Evolutionary conservation across 2,797 vertebrate genomes (phyloP), one percentile per base, ranked within the genome.

Genomic region (Anolis apletophallus): DNA sequence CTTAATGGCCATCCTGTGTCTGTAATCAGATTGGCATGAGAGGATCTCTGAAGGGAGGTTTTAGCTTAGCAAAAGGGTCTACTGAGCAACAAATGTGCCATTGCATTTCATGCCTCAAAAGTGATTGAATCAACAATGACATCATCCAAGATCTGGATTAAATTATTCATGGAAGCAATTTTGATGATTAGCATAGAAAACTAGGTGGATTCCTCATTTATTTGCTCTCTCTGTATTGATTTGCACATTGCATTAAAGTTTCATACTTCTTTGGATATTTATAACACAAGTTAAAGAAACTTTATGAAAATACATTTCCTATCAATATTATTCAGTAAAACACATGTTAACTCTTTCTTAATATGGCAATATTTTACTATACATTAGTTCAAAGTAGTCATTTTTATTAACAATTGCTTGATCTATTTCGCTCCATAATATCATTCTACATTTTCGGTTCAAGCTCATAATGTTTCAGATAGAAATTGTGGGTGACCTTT

Each of bases 41-140:
- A 69, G 83, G 67, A 89, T 81, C 73, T 87, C 88, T 89, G 84
- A 89, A 85, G 36, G 36, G 71, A 87, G 26, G 26, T 77, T 88
- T 83, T 13, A 78, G 88, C 14, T 88, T 26, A 86, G 75, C 68
- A 85, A 85, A 87, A 67, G 26, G 40, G 14, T 0, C 0, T 64
- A 87, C 57, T 80, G 10, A 13, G 21, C 61, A 72, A 79, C 7
- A 72, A 21, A 52, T 3, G 54, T 89, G 81, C 40, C 50, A 73
- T 79, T 87, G 77, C 91, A 83, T 23, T 29, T 50, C 81, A 8
- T 7, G 80, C 81, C 82, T 40, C 74, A 79, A 85, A 79, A 80
- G 8, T 55, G 23, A 67, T 17, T 84, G 52, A 83, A 93, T 84
- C 59, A 80, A 21, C 29, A 84, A 26, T 17, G 77, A 61, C 36